Percentiles rank a stretch among this genome's conserved stretches.
These are phyloP conservation scores for Lymantria monacha DNA, from an alignment of 2,888 invertebrate genomes.

Conservation along the genomic window DNA sequence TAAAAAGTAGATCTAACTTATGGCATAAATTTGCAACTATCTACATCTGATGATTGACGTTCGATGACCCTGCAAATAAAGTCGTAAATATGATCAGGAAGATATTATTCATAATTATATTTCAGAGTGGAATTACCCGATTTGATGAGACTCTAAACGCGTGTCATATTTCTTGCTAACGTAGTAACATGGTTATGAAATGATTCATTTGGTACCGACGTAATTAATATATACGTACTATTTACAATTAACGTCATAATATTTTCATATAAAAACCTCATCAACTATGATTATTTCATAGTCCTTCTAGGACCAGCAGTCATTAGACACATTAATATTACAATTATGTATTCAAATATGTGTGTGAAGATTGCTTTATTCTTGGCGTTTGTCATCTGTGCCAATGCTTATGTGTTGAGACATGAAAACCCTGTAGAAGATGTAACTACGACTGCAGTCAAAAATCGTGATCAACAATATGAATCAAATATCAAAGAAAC, in stretches of 20 bases:
- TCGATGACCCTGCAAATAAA: no score
- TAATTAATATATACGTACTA: background rate
- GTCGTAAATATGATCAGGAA: no score
- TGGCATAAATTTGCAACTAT: no score
- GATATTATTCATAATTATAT: no score
- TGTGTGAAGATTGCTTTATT: conserved; percentile 26
- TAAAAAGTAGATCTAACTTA: no score
- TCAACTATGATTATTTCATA: background rate
- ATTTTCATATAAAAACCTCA: background rate
- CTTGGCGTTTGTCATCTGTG: conserved; percentile 21
- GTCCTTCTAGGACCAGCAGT: conserved; percentile 3
- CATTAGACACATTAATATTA: conserved; percentile 11
- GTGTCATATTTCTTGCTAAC: background rate
- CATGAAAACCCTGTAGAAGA: background rate
- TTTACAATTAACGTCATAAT: background rate
- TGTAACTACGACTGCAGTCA: conserved; percentile 14
- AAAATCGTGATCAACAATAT: background rate
- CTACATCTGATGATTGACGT: no score
- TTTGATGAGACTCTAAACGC: background rate
- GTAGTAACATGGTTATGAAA: background rate
- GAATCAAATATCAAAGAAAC: background rate
- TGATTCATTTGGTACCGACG: background rate
- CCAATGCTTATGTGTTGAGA: conserved; percentile 15
- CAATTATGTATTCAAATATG: conserved; percentile 21
- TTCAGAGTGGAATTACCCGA: no score